Base-by-base conservation (phyloP, 92 coral and sea anemone species). In the Nematostella vectensis region DNA sequence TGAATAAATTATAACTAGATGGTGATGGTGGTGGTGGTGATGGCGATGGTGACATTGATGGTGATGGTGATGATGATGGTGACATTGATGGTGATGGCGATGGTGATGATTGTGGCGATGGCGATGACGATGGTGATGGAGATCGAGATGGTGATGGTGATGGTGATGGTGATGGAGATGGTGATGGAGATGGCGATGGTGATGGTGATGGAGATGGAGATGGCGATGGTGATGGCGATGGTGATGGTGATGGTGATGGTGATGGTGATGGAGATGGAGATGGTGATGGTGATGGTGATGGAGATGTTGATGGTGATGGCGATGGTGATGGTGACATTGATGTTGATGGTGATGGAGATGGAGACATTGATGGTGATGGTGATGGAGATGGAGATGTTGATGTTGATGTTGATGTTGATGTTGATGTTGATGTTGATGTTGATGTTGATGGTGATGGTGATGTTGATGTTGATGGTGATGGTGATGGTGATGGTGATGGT, bases 181-280 rank as follows among this genome's bases (percentile, higher is more conserved):
- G n/a, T n/a, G n/a, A n/a, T n/a, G n/a, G n/a, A n/a, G n/a, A n/a
- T n/a, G n/a, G n/a, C n/a, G n/a, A 37, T n/a, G n/a, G n/a, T 37
- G 44, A 37, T 37, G 44, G n/a, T 37, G 44, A 37, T 37, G 44
- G 44, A 10, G 44, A 37, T 37, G 44, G 44, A 10, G 44, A 37
- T 37, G 44, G 44, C n/a, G 44, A 37, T 37, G 44, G n/a, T 37
- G 44, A 37, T 37, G n/a, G n/a, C n/a, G 44, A 37, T 37, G 44
- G n/a, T 37, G 44, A 37, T 37, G 44, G 44, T 37, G 44, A 37
- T 37, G 22, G 9, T 2, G 3, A 19, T 22, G 19, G 16, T 9
- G 1, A 31, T 33, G 13, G 21, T 57, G 12, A 31, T 33, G 17
- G 50, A 1, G 1, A 38, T 2, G 25, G 21, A 1, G 2, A 38